Conservation (phyloP, 1,140 invertebrate genomes). For the Drepana arcuata region DNA sequence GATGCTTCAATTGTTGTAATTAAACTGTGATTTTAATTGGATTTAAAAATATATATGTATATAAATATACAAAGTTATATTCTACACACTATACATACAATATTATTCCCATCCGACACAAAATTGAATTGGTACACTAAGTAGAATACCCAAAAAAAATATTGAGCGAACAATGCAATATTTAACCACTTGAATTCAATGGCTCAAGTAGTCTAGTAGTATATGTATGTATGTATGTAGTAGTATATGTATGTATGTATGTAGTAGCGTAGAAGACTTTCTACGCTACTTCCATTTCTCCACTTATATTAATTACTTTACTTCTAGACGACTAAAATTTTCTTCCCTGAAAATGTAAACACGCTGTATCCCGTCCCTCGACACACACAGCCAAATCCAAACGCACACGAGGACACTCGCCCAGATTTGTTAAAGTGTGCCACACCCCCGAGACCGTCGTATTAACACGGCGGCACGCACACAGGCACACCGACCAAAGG, state of each 20-base stretch:
- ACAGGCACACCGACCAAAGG: constrained; percentile 31
- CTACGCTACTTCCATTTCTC: background rate
- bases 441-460: constrained; percentile 42
- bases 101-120: background rate
- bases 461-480: constrained; percentile 47
- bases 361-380: constrained; percentile 30
- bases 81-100: background rate
- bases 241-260: background rate
- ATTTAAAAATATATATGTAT: background rate
- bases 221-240: background rate
- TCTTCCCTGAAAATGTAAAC: constrained; percentile 10
- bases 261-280: background rate
- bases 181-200: too few species aligned
- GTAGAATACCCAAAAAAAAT: too few species aligned
- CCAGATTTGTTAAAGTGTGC: constrained; percentile 33
- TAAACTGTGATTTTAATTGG: background rate
- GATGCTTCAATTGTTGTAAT: constrained; percentile 7
- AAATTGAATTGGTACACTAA: background rate
- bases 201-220: too few species aligned
- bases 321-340: background rate
- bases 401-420: constrained; percentile 23
- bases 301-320: background rate
- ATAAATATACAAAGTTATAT: background rate
- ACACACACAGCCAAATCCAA: constrained; percentile 29
- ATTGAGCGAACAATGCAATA: too few species aligned